Base-by-base conservation (phyloP, 1,140 invertebrate genomes). In the Vanessa tameamea region DNA sequence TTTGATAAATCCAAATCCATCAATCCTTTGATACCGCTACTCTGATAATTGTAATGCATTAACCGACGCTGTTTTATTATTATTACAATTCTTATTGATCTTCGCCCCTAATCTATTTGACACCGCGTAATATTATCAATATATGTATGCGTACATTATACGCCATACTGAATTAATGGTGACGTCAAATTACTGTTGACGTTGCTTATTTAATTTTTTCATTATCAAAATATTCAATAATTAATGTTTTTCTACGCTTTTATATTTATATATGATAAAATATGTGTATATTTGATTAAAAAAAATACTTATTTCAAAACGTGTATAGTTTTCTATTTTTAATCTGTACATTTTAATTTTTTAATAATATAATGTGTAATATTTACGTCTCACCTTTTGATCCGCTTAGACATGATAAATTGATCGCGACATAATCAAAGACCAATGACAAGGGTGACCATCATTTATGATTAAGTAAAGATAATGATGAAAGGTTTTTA, bases 321-420 rank as follows among this genome's bases (percentile, higher is more conserved):
- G 37, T 9, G 37, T 43, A 43, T 43, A 43, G 6, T 43, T 1
- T 43, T 43, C 0, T 3, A 43, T 43, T 43, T 43, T 43, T 8
- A 9, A 43, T 43, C 53, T 16, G 16, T 57, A 13, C 16, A 57
- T 57, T 57, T 57, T 5, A 23, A 20, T 55, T 57, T 11, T 16
- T 23, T 26, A 8, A 23, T 55, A 57, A 57, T 23, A 3, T 57
- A 20, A 57, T 23, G 20, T 23, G 4, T 26, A 23, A 23, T 3
- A 50, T 23, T 16, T 67, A 47, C 16, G 51, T 57, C 13, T 7
- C 43, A 31, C 53, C 47, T 47, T 47, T 59, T 47, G 59, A 57
- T 37, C 67, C 37, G 14, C 51, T 57, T 69, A 43, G n/a, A 55
- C 31, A 20, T 47, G 67, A 69, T 69, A 1, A 57, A 69, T 57